Evolutionary conservation across 2,797 vertebrate genomes (phyloP).

Genomic region (Onychomys leucogaster): DNA sequence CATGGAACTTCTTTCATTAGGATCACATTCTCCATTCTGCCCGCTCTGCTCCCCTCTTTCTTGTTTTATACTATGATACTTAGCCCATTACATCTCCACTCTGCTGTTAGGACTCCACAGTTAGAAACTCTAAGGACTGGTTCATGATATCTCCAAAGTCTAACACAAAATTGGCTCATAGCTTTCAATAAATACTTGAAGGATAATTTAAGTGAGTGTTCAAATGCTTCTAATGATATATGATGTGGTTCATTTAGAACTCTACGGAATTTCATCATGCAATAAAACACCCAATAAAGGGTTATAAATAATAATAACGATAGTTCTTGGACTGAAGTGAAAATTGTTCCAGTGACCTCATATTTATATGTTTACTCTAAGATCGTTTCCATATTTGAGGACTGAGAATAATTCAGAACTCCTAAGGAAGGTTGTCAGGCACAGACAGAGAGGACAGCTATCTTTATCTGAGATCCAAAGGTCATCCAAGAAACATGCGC

Average conservation of each 20-base stretch:
- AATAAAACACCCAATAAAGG: slow-evolving; percentile 41
- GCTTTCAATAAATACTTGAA: slow-evolving; percentile 49
- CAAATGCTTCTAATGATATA: slow-evolving; percentile 49
- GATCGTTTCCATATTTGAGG: background rate
- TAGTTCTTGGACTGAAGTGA: slow-evolving; percentile 40
- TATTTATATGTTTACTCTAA: slow-evolving; percentile 46
- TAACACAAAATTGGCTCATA: background rate
- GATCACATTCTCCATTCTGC: background rate
- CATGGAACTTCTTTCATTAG: background rate
- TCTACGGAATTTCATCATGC: slow-evolving; percentile 57
- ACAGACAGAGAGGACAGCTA: background rate
- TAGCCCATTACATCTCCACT: background rate
- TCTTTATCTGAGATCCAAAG: background rate
- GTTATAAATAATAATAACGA: slow-evolving; percentile 71
- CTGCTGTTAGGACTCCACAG: background rate
- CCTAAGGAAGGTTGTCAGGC: background rate
- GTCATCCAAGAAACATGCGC: background rate
- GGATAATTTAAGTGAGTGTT: slow-evolving; percentile 2
- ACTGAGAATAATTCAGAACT: background rate
- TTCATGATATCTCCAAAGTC: background rate
- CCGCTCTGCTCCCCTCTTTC: background rate
- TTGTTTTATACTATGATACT: background rate
- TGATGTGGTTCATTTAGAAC: slow-evolving; percentile 5
- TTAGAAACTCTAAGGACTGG: background rate
- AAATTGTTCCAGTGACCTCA: slow-evolving; percentile 58